Percentiles rank a stretch among this genome's conserved stretches.
Conservation (phyloP, 2,888 invertebrate species). For the Lasioglossum calceatum region DNA sequence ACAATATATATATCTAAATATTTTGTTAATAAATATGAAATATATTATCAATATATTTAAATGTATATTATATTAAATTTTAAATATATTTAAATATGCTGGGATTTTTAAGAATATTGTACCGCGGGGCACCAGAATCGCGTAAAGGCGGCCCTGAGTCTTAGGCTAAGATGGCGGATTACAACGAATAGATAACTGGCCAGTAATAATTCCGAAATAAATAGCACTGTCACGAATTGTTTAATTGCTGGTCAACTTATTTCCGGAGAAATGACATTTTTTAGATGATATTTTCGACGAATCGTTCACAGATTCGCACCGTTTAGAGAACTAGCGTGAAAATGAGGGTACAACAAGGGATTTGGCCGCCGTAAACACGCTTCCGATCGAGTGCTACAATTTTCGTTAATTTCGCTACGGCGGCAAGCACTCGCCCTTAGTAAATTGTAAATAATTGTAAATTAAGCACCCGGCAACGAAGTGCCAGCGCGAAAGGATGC, state of each 20-base stretch:
- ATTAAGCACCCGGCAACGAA: slow-evolving; percentile 68
- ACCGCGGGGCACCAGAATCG: slow-evolving; percentile 7
- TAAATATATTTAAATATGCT: background rate
- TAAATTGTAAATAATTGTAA: slow-evolving; percentile 73
- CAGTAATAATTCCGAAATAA: slow-evolving; percentile 66
- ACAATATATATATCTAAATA: too few species aligned
- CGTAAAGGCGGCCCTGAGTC: slow-evolving; percentile 44
- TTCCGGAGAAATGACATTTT: slow-evolving; percentile 54
- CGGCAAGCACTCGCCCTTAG: slow-evolving; percentile 68
- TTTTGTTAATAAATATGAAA: background rate
- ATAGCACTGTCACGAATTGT: slow-evolving; percentile 44
- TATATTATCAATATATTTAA: too few species aligned
- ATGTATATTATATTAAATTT: too few species aligned
- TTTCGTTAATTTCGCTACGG: slow-evolving; percentile 68
- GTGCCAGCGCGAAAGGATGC: slow-evolving; percentile 88
- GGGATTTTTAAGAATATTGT: slow-evolving; percentile 2
- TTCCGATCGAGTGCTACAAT: slow-evolving; percentile 75
- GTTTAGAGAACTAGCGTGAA: slow-evolving; percentile 56
- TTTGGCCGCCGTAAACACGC: slow-evolving; percentile 78
- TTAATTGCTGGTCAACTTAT: slow-evolving; percentile 41
- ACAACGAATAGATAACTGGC: slow-evolving; percentile 60
- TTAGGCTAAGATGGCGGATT: slow-evolving; percentile 66
- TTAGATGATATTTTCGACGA: slow-evolving; percentile 34
- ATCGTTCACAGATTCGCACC: slow-evolving; percentile 49
- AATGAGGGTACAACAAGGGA: slow-evolving; percentile 74